Percentiles rank a stretch among this genome's conserved stretches.
Conservation (phyloP, 2,888 invertebrate genomes). For the Diabrotica balteata region DNA sequence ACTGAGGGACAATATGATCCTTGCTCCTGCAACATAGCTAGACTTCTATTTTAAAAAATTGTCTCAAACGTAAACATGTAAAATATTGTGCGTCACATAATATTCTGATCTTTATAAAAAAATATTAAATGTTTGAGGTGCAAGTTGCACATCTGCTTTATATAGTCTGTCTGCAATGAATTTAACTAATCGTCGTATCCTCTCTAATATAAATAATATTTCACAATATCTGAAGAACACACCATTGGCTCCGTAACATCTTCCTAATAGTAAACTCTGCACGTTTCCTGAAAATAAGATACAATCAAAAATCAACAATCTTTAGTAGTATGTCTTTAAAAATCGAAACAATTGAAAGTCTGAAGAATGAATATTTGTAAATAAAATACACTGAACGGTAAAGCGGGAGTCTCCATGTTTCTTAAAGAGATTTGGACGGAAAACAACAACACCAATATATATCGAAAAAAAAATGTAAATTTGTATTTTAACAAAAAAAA, state of each 20-base stretch:
- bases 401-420: constrained; percentile 27
- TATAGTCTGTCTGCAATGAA: no score
- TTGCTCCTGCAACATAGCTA: no score
- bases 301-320: constrained; percentile 53
- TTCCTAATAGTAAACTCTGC: constrained; percentile 21
- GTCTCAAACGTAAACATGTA: no score
- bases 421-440: constrained; percentile 29
- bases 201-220: no score
- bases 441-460: constrained; percentile 53
- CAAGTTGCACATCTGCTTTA: no score
- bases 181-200: no score
- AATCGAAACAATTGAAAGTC: constrained; percentile 38
- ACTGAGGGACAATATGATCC: no score
- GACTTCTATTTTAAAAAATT: no score
- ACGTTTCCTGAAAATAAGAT: constrained; percentile 35
- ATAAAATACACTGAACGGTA: constrained; percentile 39
- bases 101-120: no score
- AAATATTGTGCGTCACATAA: no score
- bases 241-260: not conserved
- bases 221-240: constrained; percentile 17
- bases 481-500: constrained; percentile 50
- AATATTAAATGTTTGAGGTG: no score
- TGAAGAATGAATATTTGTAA: constrained; percentile 45
- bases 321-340: constrained; percentile 46
- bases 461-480: constrained; percentile 53